Conservation (phyloP, 2,888 invertebrate genomes). For the Suillia variegata region DNA sequence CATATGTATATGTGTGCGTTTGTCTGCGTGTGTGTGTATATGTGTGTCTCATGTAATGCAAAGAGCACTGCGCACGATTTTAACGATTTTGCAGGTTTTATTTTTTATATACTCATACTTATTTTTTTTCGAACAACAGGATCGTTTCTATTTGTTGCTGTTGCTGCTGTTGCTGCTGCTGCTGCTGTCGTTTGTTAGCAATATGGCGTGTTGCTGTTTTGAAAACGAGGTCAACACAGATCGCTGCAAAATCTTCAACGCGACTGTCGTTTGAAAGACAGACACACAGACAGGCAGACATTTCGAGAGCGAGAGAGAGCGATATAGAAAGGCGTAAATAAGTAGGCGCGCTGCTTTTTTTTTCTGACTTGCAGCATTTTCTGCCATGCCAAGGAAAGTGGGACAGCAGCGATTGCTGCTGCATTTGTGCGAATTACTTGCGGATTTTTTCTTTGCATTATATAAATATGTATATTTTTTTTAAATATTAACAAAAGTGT, state of each 20-base stretch:
- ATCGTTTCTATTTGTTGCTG: constrained; percentile 19
- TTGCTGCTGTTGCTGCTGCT: not conserved
- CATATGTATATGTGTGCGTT: not conserved
- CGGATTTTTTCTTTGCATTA: not conserved
- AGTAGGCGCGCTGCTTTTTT: no score
- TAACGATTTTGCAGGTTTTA: not conserved
- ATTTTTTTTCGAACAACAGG: constrained; percentile 8
- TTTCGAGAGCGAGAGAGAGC: no score
- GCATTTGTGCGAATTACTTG: not conserved
- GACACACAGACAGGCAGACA: constrained; percentile 18
- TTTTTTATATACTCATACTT: no score
- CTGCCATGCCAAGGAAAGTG: constrained; percentile 15
- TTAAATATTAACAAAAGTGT: not conserved
- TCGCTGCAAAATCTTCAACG: constrained; percentile 13
- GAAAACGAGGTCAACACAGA: constrained; percentile 32
- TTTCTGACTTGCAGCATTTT: not conserved
- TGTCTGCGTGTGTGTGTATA: not conserved
- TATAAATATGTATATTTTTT: not conserved
- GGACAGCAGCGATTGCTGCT: constrained; percentile 16
- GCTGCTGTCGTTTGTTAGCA: no score
- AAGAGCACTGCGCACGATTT: not conserved
- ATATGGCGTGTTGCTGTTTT: not conserved
- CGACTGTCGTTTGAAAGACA: no score
- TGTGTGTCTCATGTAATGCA: no score
- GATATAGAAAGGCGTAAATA: no score